Evolutionary conservation across 2,888 invertebrate genomes (phyloP), one percentile per base, ranked within the genome.

Genomic region (Leptinotarsa peninsularis): DNA sequence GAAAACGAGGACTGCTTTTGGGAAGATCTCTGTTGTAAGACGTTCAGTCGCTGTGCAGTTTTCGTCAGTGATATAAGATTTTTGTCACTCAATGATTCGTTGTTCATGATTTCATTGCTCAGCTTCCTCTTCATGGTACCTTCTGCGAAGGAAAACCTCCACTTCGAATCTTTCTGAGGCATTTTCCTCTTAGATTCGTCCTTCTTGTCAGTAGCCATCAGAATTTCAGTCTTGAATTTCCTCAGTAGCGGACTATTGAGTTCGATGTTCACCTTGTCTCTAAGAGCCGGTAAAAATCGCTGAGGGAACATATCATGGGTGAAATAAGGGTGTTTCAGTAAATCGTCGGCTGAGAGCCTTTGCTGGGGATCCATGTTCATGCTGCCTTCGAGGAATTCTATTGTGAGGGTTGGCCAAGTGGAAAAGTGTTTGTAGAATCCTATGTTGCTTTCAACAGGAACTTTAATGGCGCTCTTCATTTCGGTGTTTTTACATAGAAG

Each of bases 351-450:
- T 0, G 90, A 89, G 0, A 93, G 92, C 2, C 95, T 86, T 0
- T 91, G 88, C 0, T 91, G 88, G 0, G 94, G 94, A 85, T 94
- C 93, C 86, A 94, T 92, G 75, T 91, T 88, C 71, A 91, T 84
- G 80, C 91, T 91, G 56, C 84, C 81, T 4, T 84, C 81, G n/a
- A 90, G 81, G 79, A 91, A 90, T 76, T 90, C 89, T 21, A 90
- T 79, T 21, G 89, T 86, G 23, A 87, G 82, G 7, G 85, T 81
- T 7, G 89, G 85, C 90, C 90, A 90, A 66, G 82, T 83, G 7
- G 89, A 87, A 81, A 89, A 90, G 33, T 85, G 79, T 78, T 88
- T 87, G 73, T 85, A 83, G n/a, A 90, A 81, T 21, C 82, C 79
- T 15, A 74, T 49, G 13, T 56, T 56, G 13, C 69, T 71, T 54